phyloP scores from a whole-genome alignment of 2,797 vertebrate genomes.

The Cryptoblepharus egeriae region DNA sequence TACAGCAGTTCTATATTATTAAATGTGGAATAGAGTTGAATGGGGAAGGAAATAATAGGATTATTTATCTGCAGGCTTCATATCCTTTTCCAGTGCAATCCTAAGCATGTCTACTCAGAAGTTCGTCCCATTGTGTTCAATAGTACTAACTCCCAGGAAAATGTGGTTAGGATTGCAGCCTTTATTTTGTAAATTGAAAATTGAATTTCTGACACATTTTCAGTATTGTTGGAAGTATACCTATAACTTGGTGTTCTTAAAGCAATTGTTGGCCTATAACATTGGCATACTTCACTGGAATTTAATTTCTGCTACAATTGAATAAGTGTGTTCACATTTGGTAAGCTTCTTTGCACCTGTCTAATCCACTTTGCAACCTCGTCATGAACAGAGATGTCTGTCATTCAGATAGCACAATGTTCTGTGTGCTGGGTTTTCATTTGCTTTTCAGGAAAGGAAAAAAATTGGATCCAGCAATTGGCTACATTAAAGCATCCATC shows the following conservation, averaged over 20 bases:
- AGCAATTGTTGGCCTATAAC: not conserved
- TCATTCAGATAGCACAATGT: constrained; percentile 61
- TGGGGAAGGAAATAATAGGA: not conserved
- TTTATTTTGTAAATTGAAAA: not conserved
- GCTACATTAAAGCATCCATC: not conserved
- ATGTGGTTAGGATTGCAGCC: too few relatives aligned
- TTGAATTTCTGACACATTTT: not conserved
- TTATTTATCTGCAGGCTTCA: not conserved
- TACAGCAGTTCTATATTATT: not conserved
- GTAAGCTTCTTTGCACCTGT: constrained; percentile 67
- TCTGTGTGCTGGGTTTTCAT: constrained; percentile 41
- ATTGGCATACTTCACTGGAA: not conserved
- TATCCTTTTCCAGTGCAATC: too few relatives aligned
- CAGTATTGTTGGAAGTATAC: not conserved
- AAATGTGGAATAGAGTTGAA: not conserved
- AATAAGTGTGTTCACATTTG: constrained; percentile 37
- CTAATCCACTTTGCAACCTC: constrained; percentile 53
- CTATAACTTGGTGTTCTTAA: rapidly evolving
- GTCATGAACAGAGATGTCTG: constrained; percentile 38
- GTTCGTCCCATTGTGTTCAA: too few relatives aligned
- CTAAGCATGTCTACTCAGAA: too few relatives aligned
- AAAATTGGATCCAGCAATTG: not conserved
- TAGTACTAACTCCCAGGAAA: too few relatives aligned
- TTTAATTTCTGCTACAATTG: not conserved
- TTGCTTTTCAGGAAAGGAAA: constrained; percentile 22